Evolutionary conservation across 1,140 invertebrate genomes (phyloP).

Genomic region (Zaprionus inermis): DNA sequence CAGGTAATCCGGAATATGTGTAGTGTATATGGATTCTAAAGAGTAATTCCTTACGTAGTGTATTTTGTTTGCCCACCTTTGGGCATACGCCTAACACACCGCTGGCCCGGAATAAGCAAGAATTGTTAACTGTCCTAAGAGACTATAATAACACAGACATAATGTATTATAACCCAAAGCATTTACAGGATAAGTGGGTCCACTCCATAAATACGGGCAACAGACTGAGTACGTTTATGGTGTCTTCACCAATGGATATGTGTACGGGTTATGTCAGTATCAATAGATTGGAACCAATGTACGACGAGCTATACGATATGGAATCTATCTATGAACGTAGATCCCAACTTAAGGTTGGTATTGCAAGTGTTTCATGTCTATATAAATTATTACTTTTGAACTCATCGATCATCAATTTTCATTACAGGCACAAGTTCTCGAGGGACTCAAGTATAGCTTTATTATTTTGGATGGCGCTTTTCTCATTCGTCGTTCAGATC

Average conservation of each 20-base stretch:
- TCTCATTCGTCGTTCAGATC: not conserved
- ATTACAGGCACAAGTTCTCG: not conserved
- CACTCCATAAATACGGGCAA: not conserved
- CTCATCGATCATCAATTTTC: not conserved
- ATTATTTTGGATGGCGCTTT: slow-evolving; percentile 9
- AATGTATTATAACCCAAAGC: slow-evolving; percentile 5
- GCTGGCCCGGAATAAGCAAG: slow-evolving; percentile 6
- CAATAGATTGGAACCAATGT: slow-evolving; percentile 44
- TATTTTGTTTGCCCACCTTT: slow-evolving; percentile 44
- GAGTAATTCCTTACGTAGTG: not conserved
- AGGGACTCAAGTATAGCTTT: slow-evolving; percentile 19
- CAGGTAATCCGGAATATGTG: no score
- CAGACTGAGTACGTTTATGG: slow-evolving; percentile 7
- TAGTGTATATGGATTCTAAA: not conserved
- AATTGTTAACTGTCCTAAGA: slow-evolving; percentile 6
- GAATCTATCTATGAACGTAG: slow-evolving; percentile 29
- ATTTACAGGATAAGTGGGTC: slow-evolving; percentile 28
- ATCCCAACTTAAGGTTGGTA: slow-evolving; percentile 29
- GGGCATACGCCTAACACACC: not conserved
- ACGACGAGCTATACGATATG: slow-evolving; percentile 29
- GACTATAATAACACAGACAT: slow-evolving; percentile 19
- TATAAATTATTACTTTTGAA: no score
- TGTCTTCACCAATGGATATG: slow-evolving; percentile 11
- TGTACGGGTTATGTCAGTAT: slow-evolving; percentile 44
- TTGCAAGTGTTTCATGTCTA: not conserved